Evolutionary conservation across 2,888 invertebrate genomes (phyloP).

Genomic region (Andrena praecox): DNA sequence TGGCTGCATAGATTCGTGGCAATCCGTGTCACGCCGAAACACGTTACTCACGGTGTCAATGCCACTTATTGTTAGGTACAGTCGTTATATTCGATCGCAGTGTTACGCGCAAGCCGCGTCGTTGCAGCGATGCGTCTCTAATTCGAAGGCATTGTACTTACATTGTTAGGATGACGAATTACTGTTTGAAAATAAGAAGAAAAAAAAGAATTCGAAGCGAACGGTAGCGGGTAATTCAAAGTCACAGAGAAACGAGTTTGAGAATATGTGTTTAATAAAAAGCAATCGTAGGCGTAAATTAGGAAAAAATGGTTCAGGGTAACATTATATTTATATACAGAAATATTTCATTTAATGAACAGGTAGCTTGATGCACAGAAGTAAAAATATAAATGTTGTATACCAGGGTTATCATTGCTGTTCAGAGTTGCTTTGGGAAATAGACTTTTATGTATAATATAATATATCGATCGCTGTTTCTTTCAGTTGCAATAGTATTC

Average conservation of each 20-base stretch:
- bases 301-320: conserved; percentile 10
- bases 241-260: neutral
- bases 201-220: no score
- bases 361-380: conserved; percentile 32
- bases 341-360: conserved; percentile 46
- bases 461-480: conserved; percentile 16
- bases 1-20: no score
- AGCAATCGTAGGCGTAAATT: conserved; percentile 10
- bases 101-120: neutral
- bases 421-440: conserved; percentile 9
- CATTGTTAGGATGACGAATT: no score
- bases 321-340: conserved; percentile 24
- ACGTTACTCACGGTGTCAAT: neutral
- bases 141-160: neutral
- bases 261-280: conserved; percentile 9
- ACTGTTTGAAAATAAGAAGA: no score
- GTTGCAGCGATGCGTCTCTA: neutral
- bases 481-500: conserved; percentile 19
- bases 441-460: conserved; percentile 8
- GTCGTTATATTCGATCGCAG: neutral
- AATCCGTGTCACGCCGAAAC: neutral
- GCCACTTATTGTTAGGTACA: neutral
- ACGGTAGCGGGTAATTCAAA: no score
- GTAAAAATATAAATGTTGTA: conserved; percentile 32
- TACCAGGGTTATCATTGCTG: conserved; percentile 15